phyloP scores from a whole-genome alignment of 2,888 invertebrate species.

The Teleogryllus oceanicus region DNA sequence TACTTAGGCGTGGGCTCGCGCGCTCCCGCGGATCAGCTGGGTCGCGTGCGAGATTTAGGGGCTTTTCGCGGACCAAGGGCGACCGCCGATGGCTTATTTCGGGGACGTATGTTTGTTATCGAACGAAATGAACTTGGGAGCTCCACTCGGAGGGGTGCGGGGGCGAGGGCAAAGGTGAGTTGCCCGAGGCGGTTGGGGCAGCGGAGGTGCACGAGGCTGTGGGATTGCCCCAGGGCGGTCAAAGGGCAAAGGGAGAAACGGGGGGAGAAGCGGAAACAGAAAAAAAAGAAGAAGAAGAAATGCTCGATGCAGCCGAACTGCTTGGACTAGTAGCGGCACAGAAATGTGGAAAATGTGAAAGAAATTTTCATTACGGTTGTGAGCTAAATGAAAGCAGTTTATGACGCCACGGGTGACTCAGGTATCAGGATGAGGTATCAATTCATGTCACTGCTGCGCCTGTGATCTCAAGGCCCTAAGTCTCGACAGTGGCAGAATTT shows the following conservation, averaged over 20 bases:
- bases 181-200: neutral
- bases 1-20: neutral
- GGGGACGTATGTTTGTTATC: conserved; percentile 18
- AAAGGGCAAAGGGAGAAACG: neutral
- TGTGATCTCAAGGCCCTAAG: too few relatives aligned
- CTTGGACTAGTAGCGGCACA: too few relatives aligned
- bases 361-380: too few relatives aligned
- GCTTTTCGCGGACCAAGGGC: neutral
- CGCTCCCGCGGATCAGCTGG: neutral
- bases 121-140: neutral
- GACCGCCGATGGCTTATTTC: neutral
- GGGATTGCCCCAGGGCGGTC: neutral
- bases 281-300: too few relatives aligned
- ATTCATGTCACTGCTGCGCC: too few relatives aligned
- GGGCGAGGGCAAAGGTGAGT: neutral
- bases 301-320: too few relatives aligned
- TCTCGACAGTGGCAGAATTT: too few relatives aligned
- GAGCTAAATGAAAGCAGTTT: too few relatives aligned
- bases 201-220: neutral
- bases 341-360: too few relatives aligned
- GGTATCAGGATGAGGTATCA: too few relatives aligned
- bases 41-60: neutral
- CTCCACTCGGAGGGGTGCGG: neutral
- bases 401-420: too few relatives aligned
- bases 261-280: neutral